Conservation (phyloP, 1,140 invertebrate genomes). For the Pararge aegeria region DNA sequence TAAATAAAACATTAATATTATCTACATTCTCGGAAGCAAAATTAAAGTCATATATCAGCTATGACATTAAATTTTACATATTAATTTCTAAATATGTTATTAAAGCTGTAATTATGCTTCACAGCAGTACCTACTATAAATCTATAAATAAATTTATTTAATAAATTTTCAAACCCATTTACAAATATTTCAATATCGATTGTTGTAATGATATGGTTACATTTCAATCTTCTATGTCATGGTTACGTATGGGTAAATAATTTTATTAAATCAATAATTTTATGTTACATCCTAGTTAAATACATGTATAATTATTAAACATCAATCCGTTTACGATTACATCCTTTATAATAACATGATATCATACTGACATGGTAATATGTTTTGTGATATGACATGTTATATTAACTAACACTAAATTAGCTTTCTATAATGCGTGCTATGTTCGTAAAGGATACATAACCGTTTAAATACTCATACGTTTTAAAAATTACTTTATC, state of each 20-base stretch:
- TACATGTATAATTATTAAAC: conserved; percentile 3
- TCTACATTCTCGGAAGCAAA: conserved; percentile 28
- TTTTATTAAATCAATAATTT: conserved; percentile 1
- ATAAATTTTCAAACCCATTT: conserved; percentile 26
- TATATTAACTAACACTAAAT: not conserved
- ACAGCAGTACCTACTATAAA: conserved; percentile 18
- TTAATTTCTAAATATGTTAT: conserved; percentile 29
- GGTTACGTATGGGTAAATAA: conserved; percentile 15
- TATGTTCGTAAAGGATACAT: conserved; percentile 41
- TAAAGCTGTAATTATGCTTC: conserved; percentile 52
- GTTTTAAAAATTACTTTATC: conserved; percentile 22
- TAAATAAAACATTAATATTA: conserved; percentile 38
- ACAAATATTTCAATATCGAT: conserved; percentile 24
- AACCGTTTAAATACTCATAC: conserved; percentile 37
- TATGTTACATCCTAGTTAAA: not conserved
- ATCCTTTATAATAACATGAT: conserved; percentile 1
- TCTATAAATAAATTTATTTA: conserved; percentile 20
- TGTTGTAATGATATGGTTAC: conserved; percentile 48
- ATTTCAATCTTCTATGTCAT: conserved; percentile 16
- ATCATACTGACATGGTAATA: not conserved
- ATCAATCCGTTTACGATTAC: conserved; percentile 7
- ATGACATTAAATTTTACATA: conserved; percentile 17
- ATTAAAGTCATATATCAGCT: conserved; percentile 21
- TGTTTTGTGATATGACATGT: conserved; percentile 5
- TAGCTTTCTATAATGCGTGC: conserved; percentile 13